A percentile compares a stretch with the other conserved stretches of the same genome.
Conservation (phyloP, 2,888 invertebrate genomes). For the Sceliomorpha sp. region DNA sequence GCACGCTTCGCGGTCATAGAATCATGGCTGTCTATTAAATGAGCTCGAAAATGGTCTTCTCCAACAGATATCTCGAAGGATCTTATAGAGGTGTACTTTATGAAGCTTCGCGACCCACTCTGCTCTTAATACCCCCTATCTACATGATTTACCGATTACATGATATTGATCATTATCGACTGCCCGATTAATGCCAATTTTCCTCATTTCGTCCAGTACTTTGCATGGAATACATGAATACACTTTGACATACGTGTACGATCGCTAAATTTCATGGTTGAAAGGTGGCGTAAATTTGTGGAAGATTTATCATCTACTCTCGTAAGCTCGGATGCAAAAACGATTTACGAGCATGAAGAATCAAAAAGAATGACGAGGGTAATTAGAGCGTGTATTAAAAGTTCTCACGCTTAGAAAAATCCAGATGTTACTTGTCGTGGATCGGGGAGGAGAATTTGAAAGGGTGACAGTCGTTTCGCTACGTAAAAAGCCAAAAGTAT, state of each 20-base stretch:
- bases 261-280: too few relatives aligned
- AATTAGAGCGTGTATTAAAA: conserved; percentile 45
- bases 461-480: conserved; percentile 21
- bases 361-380: conserved; percentile 45
- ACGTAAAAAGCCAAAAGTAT: conserved; percentile 24
- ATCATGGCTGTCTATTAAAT: conserved; percentile 80
- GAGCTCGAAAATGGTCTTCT: conserved; percentile 80
- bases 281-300: conserved; percentile 11
- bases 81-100: conserved; percentile 73
- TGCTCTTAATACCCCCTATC: conserved; percentile 68
- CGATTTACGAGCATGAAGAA: conserved; percentile 24
- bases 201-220: conserved; percentile 7
- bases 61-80: conserved; percentile 74
- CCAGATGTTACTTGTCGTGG: conserved; percentile 46
- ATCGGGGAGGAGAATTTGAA: conserved; percentile 28
- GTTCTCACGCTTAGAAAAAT: conserved; percentile 50
- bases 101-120: conserved; percentile 70
- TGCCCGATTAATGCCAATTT: conserved; percentile 42
- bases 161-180: conserved; percentile 53
- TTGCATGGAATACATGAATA: conserved; percentile 9
- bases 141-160: conserved; percentile 64
- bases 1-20: conserved; percentile 79
- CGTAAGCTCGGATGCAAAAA: conserved; percentile 29
- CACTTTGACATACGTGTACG: not conserved
- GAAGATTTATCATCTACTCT: conserved; percentile 23